Base-by-base conservation (phyloP, 2,113 vertebrate species). In the Hepsetus odoe region DNA sequence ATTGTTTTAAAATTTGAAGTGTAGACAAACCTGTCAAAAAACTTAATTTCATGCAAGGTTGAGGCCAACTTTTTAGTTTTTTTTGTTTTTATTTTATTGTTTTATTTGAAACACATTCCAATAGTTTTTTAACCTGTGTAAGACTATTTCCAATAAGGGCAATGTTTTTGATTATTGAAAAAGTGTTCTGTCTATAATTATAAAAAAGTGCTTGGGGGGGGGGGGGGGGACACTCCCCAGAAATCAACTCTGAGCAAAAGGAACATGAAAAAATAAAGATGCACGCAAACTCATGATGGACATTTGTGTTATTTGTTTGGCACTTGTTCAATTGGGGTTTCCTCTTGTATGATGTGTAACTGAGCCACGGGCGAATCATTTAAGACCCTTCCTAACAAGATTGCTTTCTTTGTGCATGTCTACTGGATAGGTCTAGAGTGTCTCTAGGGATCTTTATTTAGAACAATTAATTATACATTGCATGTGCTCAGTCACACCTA, bases 401-500 rank as follows among this genome's bases (percentile, higher is more conserved):
- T 28, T 30, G 33, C 33, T 46, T 26, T 58, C 68, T 51, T 67
- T n/a, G 38, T 44, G 53, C 42, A 22, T 28, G 42, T 20, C 24
- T 32, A 62, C 40, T 33, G 13, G 59, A 22, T 33, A 12, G 42
- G 38, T 69, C 59, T 75, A 51, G 13, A 20, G 22, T 72, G 66
- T 76, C 40, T 76, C 40, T 74, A 22, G 24, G 22, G 11, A 42
- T 80, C 62, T 77, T 80, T 77, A 62, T 73, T 72, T 80, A 46
- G 14, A 69, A 12, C 9, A 69, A 35, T 74, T 74, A 10, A 53
- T 72, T 51, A 74, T 68, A 59, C 58, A 84, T 22, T 33, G 13
- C 32, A 32, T 35, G 56, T 1, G 30, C 40, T 66, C 33, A 35
- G 33, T 72, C 44, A 56, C 44, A 72, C 74, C 59, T 76, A 32